phyloP scores from a whole-genome alignment of 37 sponge, comb jelly and placozoan species.

The Oscarella lobularis region DNA sequence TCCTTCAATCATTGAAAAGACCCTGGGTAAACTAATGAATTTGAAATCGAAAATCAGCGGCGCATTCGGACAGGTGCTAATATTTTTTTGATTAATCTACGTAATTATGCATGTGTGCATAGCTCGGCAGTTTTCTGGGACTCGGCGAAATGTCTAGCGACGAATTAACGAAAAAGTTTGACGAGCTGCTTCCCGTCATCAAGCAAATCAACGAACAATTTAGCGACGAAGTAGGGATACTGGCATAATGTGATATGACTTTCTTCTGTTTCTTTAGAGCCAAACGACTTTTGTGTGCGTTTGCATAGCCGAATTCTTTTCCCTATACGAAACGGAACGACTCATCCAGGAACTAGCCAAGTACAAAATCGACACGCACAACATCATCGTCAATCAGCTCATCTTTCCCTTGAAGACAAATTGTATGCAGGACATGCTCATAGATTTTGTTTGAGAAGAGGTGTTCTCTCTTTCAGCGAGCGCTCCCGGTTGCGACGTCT shows the following conservation, averaged over 20 bases:
- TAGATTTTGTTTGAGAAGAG: too few species aligned
- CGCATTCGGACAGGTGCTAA: conserved; percentile 17
- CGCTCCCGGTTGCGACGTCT: conserved; percentile 51
- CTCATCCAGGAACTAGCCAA: conserved; percentile 88
- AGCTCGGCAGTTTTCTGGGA: neutral
- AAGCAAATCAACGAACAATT: conserved; percentile 75
- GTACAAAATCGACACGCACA: conserved; percentile 83
- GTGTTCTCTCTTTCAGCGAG: conserved; percentile 15
- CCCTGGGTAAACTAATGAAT: conserved; percentile 46
- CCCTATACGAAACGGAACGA: conserved; percentile 94
- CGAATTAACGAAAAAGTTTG: neutral
- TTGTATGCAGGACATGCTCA: too few species aligned
- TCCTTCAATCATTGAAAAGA: conserved; percentile 69
- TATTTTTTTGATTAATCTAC: neutral
- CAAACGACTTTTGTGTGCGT: conserved; percentile 94
- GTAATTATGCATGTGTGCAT: neutral
- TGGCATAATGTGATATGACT: neutral
- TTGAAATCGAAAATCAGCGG: conserved; percentile 41
- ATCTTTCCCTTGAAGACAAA: conserved; percentile 31
- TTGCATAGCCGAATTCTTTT: conserved; percentile 97
- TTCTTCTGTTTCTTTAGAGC: conserved; percentile 31
- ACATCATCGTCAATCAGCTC: conserved; percentile 92
- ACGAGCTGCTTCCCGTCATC: conserved; percentile 64
- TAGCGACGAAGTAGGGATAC: conserved; percentile 61
- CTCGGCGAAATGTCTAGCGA: neutral